Conservation (phyloP, 1,140 invertebrate genomes). For the Bombus waltoni region DNA sequence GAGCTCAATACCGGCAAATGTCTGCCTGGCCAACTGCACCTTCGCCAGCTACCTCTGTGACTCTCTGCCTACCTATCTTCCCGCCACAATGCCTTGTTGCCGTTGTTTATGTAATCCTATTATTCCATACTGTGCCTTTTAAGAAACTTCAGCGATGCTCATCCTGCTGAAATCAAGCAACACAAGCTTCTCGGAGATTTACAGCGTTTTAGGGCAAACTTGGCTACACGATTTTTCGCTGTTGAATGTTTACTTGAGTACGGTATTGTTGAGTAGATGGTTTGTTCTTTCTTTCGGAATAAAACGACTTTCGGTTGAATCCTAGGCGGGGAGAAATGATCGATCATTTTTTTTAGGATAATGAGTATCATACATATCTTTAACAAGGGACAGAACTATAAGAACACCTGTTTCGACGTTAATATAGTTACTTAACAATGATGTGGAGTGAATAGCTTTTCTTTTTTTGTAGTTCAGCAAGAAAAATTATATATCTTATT, state of each 20-base stretch:
- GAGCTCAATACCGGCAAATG: constrained; percentile 73
- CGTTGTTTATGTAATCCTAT: constrained; percentile 83
- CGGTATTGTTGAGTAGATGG: no score
- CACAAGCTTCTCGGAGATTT: background rate
- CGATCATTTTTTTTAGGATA: no score
- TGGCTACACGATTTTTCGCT: background rate
- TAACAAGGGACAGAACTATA: no score
- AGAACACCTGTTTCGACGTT: no score
- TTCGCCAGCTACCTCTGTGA: background rate
- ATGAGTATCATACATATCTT: no score
- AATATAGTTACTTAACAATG: no score
- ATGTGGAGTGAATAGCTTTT: no score
- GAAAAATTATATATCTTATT: no score
- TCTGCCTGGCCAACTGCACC: constrained; percentile 68
- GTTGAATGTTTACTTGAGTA: background rate
- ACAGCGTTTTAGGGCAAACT: no score
- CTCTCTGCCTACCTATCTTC: constrained; percentile 62
- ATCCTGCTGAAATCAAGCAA: constrained; percentile 38
- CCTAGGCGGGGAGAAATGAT: no score
- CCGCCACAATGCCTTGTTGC: constrained; percentile 80
- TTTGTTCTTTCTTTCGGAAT: background rate
- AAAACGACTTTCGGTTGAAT: no score
- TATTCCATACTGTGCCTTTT: constrained; percentile 78
- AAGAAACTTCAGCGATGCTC: constrained; percentile 71
- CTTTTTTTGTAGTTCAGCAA: no score